A percentile compares a stretch with the other conserved stretches of the same genome.
Conservation (phyloP, 2,113 vertebrate genomes). For the Megatriorchis doriae region DNA sequence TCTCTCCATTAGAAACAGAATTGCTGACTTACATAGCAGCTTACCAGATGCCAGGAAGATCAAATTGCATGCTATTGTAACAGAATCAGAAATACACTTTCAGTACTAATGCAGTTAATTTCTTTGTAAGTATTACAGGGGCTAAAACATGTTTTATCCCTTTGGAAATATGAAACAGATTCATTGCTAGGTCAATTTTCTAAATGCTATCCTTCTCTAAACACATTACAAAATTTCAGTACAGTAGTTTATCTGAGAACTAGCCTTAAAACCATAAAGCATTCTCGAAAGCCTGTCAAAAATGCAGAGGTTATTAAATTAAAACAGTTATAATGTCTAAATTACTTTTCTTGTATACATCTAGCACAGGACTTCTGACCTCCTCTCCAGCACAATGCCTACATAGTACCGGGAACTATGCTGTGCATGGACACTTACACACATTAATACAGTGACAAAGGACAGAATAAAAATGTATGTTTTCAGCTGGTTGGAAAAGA, state of each 20-base stretch:
- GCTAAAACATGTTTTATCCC: background rate
- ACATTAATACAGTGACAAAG: background rate
- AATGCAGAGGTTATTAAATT: constrained; percentile 2
- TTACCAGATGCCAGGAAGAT: constrained; percentile 17
- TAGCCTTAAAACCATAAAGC: background rate
- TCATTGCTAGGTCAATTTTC: constrained; percentile 1
- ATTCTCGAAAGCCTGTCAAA: constrained; percentile 6
- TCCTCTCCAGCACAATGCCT: background rate
- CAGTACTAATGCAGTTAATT: constrained; percentile 11
- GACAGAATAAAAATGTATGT: background rate
- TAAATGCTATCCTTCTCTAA: constrained; percentile 6
- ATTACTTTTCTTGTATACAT: constrained; percentile 3
- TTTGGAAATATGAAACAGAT: constrained; percentile 18
- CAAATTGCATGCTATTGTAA: constrained; percentile 7
- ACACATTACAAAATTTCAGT: constrained; percentile 8
- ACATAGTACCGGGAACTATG: background rate
- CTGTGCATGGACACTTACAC: background rate
- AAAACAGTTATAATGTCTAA: background rate
- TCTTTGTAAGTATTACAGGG: constrained; percentile 6
- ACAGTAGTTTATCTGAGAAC: background rate
- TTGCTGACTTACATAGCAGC: constrained; percentile 4
- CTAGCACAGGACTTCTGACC: background rate
- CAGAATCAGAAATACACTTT: background rate
- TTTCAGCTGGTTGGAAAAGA: background rate
- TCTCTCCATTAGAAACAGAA: constrained; percentile 7